These are phyloP conservation scores for Dasypolia templi DNA, from an alignment of 2,888 invertebrate genomes.

Conservation along the genomic window DNA sequence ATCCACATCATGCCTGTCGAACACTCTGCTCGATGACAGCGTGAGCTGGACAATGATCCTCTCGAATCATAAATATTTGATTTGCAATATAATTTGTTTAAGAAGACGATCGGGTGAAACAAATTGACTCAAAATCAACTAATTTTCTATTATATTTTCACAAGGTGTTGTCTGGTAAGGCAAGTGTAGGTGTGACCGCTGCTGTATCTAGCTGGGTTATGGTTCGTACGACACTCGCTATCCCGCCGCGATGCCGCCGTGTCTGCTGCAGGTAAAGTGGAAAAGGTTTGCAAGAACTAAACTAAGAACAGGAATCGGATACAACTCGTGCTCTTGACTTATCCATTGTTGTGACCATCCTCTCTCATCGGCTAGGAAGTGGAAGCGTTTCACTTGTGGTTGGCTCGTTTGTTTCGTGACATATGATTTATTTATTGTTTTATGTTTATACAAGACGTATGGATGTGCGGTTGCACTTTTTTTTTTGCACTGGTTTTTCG, in stretches of 20 bases:
- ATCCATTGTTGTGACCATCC: constrained; percentile 86
- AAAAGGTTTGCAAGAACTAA: constrained; percentile 86
- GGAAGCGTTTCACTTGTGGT: constrained; percentile 82
- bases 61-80: constrained; percentile 79
- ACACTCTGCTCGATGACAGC: constrained; percentile 81
- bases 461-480: constrained; percentile 65
- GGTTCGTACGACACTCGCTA: constrained; percentile 86
- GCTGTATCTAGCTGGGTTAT: constrained; percentile 87
- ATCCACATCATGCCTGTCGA: constrained; percentile 81
- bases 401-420: constrained; percentile 61
- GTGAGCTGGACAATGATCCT: constrained; percentile 85
- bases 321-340: constrained; percentile 82
- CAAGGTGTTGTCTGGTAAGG: constrained; percentile 91
- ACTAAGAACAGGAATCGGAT: constrained; percentile 84
- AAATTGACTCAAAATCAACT: constrained; percentile 89
- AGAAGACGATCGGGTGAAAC: constrained; percentile 81
- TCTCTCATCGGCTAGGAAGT: constrained; percentile 87
- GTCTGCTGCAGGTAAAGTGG: constrained; percentile 88
- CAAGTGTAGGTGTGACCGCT: constrained; percentile 89
- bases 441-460: constrained; percentile 51
- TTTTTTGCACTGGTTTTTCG: constrained; percentile 75
- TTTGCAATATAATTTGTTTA: constrained; percentile 78
- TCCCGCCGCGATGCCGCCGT: constrained; percentile 82
- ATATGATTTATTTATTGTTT: constrained; percentile 57
- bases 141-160: constrained; percentile 90